Evolutionary conservation across 1,140 invertebrate species (phyloP).

Genomic region (Leptinotarsa undecemlineata): DNA sequence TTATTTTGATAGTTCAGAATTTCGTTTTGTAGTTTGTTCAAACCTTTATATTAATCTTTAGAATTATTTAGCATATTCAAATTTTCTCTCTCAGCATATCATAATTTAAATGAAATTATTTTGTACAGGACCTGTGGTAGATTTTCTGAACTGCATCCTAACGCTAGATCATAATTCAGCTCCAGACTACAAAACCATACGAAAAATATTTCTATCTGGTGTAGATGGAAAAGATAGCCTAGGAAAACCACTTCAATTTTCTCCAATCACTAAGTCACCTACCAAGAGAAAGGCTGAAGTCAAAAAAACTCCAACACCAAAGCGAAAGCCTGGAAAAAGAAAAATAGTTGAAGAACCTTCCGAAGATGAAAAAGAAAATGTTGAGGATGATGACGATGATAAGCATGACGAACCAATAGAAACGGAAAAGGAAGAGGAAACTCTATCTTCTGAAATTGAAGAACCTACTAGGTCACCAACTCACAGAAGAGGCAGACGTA

Average conservation of each 20-base stretch:
- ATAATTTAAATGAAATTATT: slow-evolving; percentile 6
- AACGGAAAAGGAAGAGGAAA: neutral
- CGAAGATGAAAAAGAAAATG: slow-evolving; percentile 13
- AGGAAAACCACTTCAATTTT: slow-evolving; percentile 30
- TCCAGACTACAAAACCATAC: slow-evolving; percentile 76
- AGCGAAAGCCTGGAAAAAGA: slow-evolving; percentile 18
- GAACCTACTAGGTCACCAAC: slow-evolving; percentile 2
- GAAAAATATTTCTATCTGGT: slow-evolving; percentile 65
- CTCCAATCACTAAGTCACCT: slow-evolving; percentile 33
- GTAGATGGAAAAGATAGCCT: slow-evolving; percentile 55
- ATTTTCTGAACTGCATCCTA: slow-evolving; percentile 73
- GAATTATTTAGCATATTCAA: too few species aligned
- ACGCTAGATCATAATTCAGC: slow-evolving; percentile 70
- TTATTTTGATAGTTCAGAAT: too few species aligned
- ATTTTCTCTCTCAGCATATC: too few species aligned
- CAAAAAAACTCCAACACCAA: neutral
- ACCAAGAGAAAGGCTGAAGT: slow-evolving; percentile 11
- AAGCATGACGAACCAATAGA: slow-evolving; percentile 18
- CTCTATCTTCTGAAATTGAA: neutral
- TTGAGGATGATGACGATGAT: slow-evolving; percentile 21
- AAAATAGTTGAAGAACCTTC: neutral
- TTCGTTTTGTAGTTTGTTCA: too few species aligned
- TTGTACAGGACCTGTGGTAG: slow-evolving; percentile 62
- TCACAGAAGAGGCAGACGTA: slow-evolving; percentile 1
- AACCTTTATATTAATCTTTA: too few species aligned